A percentile compares a stretch with the other conserved stretches of the same genome.
Evolutionary conservation across 2,888 invertebrate genomes (phyloP).

Genomic region (Brenthis hecate): DNA sequence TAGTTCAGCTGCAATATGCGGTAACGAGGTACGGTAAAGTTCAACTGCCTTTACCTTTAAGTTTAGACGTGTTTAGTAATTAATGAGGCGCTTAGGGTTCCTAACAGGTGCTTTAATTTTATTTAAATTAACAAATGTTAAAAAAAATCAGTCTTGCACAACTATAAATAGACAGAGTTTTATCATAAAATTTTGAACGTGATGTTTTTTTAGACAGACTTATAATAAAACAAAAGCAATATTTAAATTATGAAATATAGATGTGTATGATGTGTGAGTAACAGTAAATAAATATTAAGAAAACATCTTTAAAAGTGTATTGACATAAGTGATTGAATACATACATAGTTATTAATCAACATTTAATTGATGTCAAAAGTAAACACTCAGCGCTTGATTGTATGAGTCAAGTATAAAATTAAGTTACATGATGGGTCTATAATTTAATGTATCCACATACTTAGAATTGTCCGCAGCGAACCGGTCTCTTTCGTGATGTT

Average conservation of each 20-base stretch:
- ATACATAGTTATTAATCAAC: conserved; percentile 28
- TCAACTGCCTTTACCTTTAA: not conserved
- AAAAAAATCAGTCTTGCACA: not conserved
- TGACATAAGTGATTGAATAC: conserved; percentile 1
- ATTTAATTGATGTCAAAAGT: conserved; percentile 30
- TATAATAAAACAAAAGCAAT: not conserved
- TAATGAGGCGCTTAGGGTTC: not conserved
- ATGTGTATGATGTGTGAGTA: too few relatives aligned
- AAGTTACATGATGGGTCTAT: conserved; percentile 46
- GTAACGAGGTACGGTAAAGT: conserved; percentile 5
- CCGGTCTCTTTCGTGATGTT: conserved; percentile 75
- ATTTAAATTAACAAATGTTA: not conserved
- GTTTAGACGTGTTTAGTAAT: not conserved
- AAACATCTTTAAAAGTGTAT: not conserved
- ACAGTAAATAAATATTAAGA: not conserved
- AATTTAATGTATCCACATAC: conserved; percentile 58
- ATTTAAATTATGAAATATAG: not conserved
- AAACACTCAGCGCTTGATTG: conserved; percentile 18
- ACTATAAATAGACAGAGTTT: not conserved
- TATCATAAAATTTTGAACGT: not conserved
- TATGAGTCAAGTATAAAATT: conserved; percentile 36
- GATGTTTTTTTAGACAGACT: not conserved
- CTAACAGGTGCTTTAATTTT: not conserved
- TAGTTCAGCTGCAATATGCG: not conserved
- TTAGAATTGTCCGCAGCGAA: conserved; percentile 58